Conservation (phyloP, 1,140 invertebrate genomes). For the Drosophila kikkawai region DNA sequence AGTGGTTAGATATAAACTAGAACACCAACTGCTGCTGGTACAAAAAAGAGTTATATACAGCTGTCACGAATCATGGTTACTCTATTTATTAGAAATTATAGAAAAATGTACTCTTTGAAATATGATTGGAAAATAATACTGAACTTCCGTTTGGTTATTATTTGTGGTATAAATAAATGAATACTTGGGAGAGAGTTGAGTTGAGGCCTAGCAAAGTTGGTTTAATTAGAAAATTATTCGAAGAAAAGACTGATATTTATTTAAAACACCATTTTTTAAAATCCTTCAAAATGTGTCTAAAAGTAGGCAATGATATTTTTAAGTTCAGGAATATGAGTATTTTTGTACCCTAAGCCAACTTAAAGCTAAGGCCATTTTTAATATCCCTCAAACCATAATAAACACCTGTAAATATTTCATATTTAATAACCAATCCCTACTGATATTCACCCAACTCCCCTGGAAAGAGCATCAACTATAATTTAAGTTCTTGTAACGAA, state of each 20-base stretch:
- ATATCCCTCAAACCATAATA: not conserved
- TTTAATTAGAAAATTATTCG: not conserved
- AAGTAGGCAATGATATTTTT: not conserved
- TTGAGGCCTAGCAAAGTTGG: not conserved
- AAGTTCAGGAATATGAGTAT: not conserved
- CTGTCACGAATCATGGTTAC: conserved; percentile 10
- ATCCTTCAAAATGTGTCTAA: not conserved
- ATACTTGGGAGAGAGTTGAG: not conserved
- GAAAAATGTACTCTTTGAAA: not conserved
- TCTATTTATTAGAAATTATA: conserved; percentile 6
- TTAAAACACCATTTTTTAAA: not conserved
- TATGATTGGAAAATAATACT: not conserved
- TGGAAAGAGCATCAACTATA: conserved; percentile 28
- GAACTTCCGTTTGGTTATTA: not conserved
- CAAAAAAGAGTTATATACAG: conserved; percentile 3
- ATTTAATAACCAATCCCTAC: not conserved
- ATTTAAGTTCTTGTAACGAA: conserved; percentile 51
- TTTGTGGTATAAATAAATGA: not conserved
- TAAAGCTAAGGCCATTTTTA: not conserved
- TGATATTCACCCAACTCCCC: not conserved
- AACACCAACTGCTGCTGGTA: conserved; percentile 55
- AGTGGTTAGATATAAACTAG: conserved; percentile 81
- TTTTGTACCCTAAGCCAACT: no score
- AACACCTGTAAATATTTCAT: not conserved
- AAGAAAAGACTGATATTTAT: not conserved